Base-by-base conservation (phyloP, 2,888 invertebrate genomes). In the Cosmia trapezina region DNA sequence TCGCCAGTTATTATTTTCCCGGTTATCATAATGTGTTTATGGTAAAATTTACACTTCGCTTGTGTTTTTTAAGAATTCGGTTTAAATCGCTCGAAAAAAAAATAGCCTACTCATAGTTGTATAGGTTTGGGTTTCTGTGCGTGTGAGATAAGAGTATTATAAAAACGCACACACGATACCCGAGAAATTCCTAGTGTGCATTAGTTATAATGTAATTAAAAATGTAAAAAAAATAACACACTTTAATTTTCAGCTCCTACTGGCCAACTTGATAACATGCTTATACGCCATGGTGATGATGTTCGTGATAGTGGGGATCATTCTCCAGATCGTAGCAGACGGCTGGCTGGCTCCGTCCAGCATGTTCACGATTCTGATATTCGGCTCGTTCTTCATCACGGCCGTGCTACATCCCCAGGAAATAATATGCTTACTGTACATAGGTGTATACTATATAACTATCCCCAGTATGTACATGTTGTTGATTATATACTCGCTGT, bases 381-480 rank as follows among this genome's bases (percentile, higher is more conserved):
- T 97, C 4, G 94, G 95, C 0, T 97, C 98, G 89, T 97, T 97
- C 89, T 96, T 97, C 73, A 89, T 97, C 66, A 97, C 96, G 64
- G 98, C 97, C 0, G 88, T 97, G 0, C 90, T 99, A 59, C 99
- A 99, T 93, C 99, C 99, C 0, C 96, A 96, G 90, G 98, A 98
- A 93, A 96, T 98, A 68, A 92, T 95, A 60, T 98, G 98, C 81
- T 92, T 99, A n/a, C 91, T 97, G 53, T 98, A 97, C 86, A 97
- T 98, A 22, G 90, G 97, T 75, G 97, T 99, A 56, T 99, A 99
- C 92, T 96, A 95, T 74, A 97, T 99, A 62, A 98, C 99, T 9
- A 98, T 99, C 68, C 99, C 99, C 0, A 98, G 98, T 83, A 99
- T 99, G 98, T 99, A 99, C 92, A 97, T 99, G 97, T 95, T 99